Evolutionary conservation across 1,140 invertebrate species (phyloP).

Genomic region (Mylabris phalerata): DNA sequence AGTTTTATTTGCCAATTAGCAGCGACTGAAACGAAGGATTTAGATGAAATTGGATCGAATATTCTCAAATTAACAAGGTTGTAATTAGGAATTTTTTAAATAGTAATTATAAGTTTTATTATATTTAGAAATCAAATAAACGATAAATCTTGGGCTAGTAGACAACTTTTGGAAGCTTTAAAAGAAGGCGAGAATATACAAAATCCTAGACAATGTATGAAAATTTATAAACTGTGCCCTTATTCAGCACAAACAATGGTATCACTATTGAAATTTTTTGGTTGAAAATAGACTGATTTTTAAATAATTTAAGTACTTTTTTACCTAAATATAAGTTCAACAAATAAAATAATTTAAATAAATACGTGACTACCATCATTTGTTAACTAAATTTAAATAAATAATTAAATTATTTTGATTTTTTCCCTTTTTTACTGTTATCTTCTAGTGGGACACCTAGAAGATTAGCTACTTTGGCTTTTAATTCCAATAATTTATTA

Average conservation of each 20-base stretch:
- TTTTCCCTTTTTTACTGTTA: background rate
- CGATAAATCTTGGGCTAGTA: slow-evolving; percentile 24
- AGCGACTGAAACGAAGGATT: slow-evolving; percentile 20
- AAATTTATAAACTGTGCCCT: slow-evolving; percentile 34
- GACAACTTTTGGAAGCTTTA: slow-evolving; percentile 28
- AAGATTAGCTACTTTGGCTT: slow-evolving; percentile 56
- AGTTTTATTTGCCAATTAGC: slow-evolving; percentile 36
- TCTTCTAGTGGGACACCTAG: slow-evolving; percentile 43
- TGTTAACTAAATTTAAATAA: background rate
- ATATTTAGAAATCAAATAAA: slow-evolving; percentile 9
- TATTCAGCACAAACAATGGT: slow-evolving; percentile 32
- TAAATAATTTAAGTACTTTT: slow-evolving; percentile 1
- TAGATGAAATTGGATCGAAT: slow-evolving; percentile 27
- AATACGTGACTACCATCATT: background rate
- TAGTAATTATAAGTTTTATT: slow-evolving; percentile 1
- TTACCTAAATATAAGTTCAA: background rate
- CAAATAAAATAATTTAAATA: background rate
- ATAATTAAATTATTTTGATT: slow-evolving; percentile 1
- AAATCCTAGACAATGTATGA: slow-evolving; percentile 26
- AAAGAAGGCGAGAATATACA: slow-evolving; percentile 22
- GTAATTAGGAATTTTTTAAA: background rate
- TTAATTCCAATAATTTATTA: slow-evolving; percentile 62
- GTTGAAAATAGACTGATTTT: slow-evolving; percentile 11
- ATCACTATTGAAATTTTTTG: slow-evolving; percentile 25
- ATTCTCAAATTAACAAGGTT: slow-evolving; percentile 33